Base-by-base conservation (phyloP, 2,888 invertebrate genomes). In the Bellardia pandia region DNA sequence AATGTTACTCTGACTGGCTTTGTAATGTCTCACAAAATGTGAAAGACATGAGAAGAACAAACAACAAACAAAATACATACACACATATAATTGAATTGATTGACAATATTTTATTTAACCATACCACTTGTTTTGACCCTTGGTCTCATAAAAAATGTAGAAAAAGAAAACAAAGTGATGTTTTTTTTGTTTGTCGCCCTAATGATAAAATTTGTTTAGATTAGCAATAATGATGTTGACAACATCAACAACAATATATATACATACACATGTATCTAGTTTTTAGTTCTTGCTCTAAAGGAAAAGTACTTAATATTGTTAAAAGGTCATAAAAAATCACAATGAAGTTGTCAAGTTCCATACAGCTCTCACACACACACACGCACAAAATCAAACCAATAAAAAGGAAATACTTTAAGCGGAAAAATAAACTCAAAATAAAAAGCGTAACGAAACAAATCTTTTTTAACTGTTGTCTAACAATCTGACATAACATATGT, bases 361-460 rank as follows among this genome's bases (percentile, higher is more conserved):
- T n/a, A 66, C 23, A 56, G 3, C 6, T 16, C 4, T 14, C 16
- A 53, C 53, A 58, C 30, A 85, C 76, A 80, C 2, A 80, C 62
- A 64, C 75, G 81, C 78, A 77, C 74, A 86, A 58, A 66, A 68
- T 81, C 66, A 86, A 88, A 72, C 86, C 86, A 85, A 85, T 88
- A 91, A 90, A 91, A 91, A 91, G 92, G 92, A 92, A 92, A 90
- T 91, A 90, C 91, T 92, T 92, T 92, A 90, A 91, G 92, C 92
- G 93, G 93, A 92, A 92, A 91, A 92, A 92, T 91, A 92, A 92
- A 91, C 93, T 92, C 90, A 69, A 75, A 85, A 86, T 69, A 84
- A 78, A 48, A 56, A 37, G n/a, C 66, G 51, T 86, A 60, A 66
- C 75, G 85, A 80, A 78, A 84, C 75, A 83, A 79, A 86, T 82